Evolutionary conservation across 2,888 invertebrate genomes (phyloP).

Genomic region (Antheraea assamensis): DNA sequence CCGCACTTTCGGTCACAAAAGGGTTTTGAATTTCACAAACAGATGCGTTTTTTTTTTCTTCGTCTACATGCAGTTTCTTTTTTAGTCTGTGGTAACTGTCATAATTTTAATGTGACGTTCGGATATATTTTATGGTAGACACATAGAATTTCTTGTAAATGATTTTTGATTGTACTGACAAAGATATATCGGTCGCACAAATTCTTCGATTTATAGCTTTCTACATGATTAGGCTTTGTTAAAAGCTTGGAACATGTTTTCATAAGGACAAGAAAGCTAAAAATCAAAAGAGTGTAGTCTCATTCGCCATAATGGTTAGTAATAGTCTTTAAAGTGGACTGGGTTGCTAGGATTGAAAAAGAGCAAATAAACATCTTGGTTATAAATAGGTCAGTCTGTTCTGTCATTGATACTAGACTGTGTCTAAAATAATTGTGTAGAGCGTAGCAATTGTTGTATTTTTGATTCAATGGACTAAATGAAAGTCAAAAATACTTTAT

Average conservation of each 20-base stretch:
- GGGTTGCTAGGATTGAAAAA: too few relatives aligned
- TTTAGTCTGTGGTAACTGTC: conserved; percentile 31
- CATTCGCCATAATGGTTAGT: too few relatives aligned
- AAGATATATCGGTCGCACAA: too few relatives aligned
- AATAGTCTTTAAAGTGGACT: too few relatives aligned
- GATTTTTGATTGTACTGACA: too few relatives aligned
- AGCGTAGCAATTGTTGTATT: background rate
- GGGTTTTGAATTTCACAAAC: conserved; percentile 76
- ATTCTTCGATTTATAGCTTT: too few relatives aligned
- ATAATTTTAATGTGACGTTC: background rate
- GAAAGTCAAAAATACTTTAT: too few relatives aligned
- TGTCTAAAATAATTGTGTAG: background rate
- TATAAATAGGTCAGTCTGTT: background rate
- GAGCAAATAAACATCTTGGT: too few relatives aligned
- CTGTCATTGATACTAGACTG: background rate
- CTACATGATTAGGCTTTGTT: too few relatives aligned
- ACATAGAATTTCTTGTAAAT: background rate
- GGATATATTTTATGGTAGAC: background rate
- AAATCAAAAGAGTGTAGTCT: too few relatives aligned
- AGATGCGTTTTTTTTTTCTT: conserved; percentile 54
- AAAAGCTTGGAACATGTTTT: too few relatives aligned
- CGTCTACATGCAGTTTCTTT: conserved; percentile 16
- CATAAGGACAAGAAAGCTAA: too few relatives aligned
- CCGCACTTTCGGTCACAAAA: conserved; percentile 59
- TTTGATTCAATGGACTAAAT: background rate